Base-by-base conservation (phyloP, 2,797 vertebrate species). In the Chelmon rostratus region DNA sequence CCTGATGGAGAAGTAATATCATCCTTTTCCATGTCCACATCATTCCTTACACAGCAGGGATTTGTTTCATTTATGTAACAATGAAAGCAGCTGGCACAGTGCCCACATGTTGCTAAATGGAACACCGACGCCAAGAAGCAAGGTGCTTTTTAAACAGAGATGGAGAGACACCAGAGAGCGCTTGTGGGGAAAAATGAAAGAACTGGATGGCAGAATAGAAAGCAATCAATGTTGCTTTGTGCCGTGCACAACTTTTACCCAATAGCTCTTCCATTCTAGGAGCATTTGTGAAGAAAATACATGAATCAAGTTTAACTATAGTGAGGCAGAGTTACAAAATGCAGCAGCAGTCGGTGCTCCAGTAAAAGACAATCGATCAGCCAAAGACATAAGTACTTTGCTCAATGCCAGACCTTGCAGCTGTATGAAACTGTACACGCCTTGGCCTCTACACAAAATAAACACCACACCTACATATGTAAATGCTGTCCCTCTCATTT, bases 41-140 rank as follows among this genome's bases (percentile, higher is more conserved):
- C 81, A 69, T 89, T 88, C 91, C 82, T 67, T 84, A 87, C 89
- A 94, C 92, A 90, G 89, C 82, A 19, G 89, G 91, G 89, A 91
- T 92, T 91, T 92, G 89, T 93, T 93, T 93, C 84, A 91, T 93
- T 93, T 91, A 91, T 91, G 91, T 91, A 88, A 91, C 89, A 91
- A 93, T 89, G 88, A 89, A 87, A 85, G 82, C 83, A 85, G 68
- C 81, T 93, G 93, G 91, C 91, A 78, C 37, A 76, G 73, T 75
- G 86, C 89, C 92, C 82, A 73, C 78, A 73, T 84, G 87, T 87
- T 83, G 85, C 88, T 92, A 89, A 93, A 92, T 92, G 85, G 82
- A 93, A 90, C 76, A 80, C 72, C 33, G 42, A 78, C 37, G 74
- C 87, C 81, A 91, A 86, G 74, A 90, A 91, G 86, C 81, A 92